These are phyloP conservation scores for Cheilosia vernalis DNA, from an alignment of 2,888 invertebrate species.

Conservation along the genomic window DNA sequence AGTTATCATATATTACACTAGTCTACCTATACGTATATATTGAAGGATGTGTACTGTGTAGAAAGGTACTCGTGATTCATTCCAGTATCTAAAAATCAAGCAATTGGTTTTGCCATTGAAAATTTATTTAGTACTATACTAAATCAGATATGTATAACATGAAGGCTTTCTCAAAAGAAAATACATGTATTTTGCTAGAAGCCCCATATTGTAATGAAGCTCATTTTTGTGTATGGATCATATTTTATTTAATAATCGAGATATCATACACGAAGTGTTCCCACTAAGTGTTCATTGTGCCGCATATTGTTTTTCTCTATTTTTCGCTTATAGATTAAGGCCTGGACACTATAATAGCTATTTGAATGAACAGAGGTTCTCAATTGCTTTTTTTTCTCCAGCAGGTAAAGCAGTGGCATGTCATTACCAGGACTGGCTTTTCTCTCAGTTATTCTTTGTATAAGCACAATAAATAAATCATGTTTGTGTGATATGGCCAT, in stretches of 20 bases:
- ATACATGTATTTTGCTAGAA: constrained; percentile 22
- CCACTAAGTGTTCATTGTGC: constrained; percentile 23
- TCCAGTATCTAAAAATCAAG: constrained; percentile 9
- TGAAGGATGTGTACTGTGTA: not conserved
- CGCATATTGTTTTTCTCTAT: constrained; percentile 20
- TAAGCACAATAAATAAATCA: constrained; percentile 12
- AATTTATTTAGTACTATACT: constrained; percentile 19
- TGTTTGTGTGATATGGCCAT: constrained; percentile 23
- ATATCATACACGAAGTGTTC: constrained; percentile 82
- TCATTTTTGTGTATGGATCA: constrained; percentile 78
- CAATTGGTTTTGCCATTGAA: constrained; percentile 19
- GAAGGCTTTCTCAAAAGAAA: constrained; percentile 24
- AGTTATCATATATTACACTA: too few species aligned
- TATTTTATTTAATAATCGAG: constrained; percentile 83
- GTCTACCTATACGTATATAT: too few species aligned
- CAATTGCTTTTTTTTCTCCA: constrained; percentile 16
- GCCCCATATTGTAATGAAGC: constrained; percentile 70
- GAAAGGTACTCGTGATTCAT: not conserved
- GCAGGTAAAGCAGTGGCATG: too few species aligned
- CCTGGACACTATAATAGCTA: constrained; percentile 14
- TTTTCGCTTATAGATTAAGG: constrained; percentile 42
- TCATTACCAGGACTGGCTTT: constrained; percentile 13
- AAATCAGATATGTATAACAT: constrained; percentile 29
- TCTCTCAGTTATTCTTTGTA: constrained; percentile 7
- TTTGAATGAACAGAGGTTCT: constrained; percentile 25